A percentile compares a stretch with the other conserved stretches of the same genome.
phyloP scores from a whole-genome alignment of 2,888 invertebrate species.

The Pristionchus maxplancki region DNA sequence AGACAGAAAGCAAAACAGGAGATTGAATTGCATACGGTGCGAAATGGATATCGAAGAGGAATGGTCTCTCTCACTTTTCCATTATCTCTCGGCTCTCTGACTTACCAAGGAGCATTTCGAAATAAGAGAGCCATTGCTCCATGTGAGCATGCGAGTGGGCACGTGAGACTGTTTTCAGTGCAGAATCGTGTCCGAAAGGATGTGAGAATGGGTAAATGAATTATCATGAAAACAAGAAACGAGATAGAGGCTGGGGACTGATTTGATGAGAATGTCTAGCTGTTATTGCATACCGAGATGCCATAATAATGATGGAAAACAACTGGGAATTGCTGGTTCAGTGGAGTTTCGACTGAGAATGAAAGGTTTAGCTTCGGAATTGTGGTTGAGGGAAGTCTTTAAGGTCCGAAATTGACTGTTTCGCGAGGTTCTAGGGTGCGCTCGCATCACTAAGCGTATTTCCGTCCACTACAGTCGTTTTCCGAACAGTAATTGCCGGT shows the following conservation, averaged over 20 bases:
- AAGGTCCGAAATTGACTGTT: no score
- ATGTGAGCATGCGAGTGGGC: not conserved
- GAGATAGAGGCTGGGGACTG: not conserved
- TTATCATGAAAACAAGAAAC: not conserved
- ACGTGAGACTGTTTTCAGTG: not conserved
- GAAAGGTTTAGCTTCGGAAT: no score
- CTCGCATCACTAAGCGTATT: no score
- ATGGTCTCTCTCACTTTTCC: no score
- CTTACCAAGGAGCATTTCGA: not conserved
- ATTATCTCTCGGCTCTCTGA: no score
- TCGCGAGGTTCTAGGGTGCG: no score
- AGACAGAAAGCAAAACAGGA: not conserved
- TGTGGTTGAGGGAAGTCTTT: no score
- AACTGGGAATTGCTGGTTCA: not conserved
- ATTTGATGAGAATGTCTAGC: constrained; percentile 21
- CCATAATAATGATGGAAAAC: not conserved
- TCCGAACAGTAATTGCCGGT: not conserved
- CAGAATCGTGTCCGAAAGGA: not conserved
- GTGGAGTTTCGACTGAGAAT: not conserved
- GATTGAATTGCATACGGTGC: not conserved
- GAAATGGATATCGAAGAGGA: not conserved
- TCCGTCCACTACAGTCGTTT: no score
- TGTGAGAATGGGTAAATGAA: not conserved
- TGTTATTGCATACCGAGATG: not conserved
- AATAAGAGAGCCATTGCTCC: not conserved